Conservation (phyloP, 2,113 vertebrate species). For the Ictalurus furcatus region DNA sequence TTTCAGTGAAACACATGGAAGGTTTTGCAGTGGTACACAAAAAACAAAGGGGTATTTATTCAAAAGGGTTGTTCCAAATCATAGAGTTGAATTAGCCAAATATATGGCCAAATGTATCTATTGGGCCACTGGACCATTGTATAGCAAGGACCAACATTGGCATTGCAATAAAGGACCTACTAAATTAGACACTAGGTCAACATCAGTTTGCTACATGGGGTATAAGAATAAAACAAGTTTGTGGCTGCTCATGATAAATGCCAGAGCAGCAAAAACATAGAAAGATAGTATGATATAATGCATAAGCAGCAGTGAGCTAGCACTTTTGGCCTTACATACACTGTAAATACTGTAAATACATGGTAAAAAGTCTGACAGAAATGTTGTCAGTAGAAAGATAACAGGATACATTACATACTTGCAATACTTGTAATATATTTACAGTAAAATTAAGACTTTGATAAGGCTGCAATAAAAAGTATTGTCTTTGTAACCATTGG, state of each 20-base stretch:
- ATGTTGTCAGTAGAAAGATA: not conserved
- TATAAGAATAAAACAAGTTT: not conserved
- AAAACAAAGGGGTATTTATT: not conserved
- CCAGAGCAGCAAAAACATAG: not conserved
- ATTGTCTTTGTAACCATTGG: not conserved
- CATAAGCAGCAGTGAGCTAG: no score
- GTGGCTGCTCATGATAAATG: no score
- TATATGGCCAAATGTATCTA: not conserved
- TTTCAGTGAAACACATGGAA: not conserved
- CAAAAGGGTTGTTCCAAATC: not conserved
- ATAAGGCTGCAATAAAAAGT: not conserved
- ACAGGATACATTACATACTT: not conserved
- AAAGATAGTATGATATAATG: no score
- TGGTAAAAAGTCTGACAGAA: not conserved
- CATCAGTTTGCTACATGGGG: not conserved
- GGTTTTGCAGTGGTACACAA: not conserved
- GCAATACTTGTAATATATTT: not conserved
- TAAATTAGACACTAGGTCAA: not conserved
- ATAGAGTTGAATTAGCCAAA: not conserved
- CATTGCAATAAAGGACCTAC: no score
- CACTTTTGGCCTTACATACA: not conserved
- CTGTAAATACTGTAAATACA: not conserved
- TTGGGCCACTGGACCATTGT: not conserved
- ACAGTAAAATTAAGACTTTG: not conserved
- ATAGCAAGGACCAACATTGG: not conserved